phyloP scores from a whole-genome alignment of 2,888 invertebrate species.

The Cistogaster globosa region DNA sequence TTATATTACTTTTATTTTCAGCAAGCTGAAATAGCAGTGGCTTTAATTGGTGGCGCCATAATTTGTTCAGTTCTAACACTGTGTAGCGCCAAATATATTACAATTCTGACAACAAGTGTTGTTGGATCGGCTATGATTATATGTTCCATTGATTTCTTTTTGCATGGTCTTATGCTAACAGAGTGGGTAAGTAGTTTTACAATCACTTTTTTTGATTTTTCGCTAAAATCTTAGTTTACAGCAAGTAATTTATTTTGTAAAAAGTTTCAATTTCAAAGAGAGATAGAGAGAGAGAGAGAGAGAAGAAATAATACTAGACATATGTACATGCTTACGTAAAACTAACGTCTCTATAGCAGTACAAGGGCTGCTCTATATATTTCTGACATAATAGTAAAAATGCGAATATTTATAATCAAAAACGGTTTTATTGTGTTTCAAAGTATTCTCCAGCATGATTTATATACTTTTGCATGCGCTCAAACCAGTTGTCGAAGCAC shows the following conservation, averaged over 20 bases:
- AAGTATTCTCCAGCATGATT: too few relatives aligned
- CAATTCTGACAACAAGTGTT: constrained; percentile 82
- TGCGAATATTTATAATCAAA: too few relatives aligned
- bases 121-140: constrained; percentile 83
- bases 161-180: constrained; percentile 81
- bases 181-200: constrained; percentile 79
- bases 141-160: constrained; percentile 82
- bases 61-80: constrained; percentile 82
- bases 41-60: constrained; percentile 82
- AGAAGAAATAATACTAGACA: too few relatives aligned
- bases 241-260: not conserved
- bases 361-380: too few relatives aligned
- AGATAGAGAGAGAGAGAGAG: too few relatives aligned
- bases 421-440: too few relatives aligned
- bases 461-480: too few relatives aligned
- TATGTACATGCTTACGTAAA: too few relatives aligned
- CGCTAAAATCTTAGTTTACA: not conserved
- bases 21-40: constrained; percentile 82
- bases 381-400: too few relatives aligned
- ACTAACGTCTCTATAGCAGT: too few relatives aligned
- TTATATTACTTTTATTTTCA: constrained; percentile 67
- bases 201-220: not conserved
- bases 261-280: not conserved
- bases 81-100: constrained; percentile 82
- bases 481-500: too few relatives aligned